These are phyloP conservation scores for Seira ritae DNA, from an alignment of 2,888 invertebrate genomes.

Conservation along the genomic window DNA sequence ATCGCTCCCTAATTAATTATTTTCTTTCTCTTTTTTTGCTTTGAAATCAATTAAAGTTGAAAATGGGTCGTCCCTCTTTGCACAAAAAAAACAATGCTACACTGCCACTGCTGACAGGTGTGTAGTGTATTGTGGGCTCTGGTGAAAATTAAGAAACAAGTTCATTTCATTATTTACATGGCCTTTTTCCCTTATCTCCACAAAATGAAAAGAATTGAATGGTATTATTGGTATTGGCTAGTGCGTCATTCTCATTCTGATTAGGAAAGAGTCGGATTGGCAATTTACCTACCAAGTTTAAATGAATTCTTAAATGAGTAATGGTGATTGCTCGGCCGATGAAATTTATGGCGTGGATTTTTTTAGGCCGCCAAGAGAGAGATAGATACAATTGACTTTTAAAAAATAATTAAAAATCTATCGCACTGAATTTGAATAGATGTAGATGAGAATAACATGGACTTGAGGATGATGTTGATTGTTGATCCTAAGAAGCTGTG, in stretches of 20 bases:
- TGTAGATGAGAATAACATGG: background rate
- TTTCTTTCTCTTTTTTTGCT: conserved; percentile 25
- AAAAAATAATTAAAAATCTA: conserved; percentile 22
- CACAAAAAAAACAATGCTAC: background rate
- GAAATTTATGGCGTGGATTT: background rate
- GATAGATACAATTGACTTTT: background rate
- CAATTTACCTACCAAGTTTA: conserved; percentile 19
- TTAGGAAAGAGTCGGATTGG: background rate
- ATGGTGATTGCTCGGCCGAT: conserved; percentile 1
- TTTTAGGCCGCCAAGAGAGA: conserved; percentile 8
- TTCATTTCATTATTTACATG: background rate
- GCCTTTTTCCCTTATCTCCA: background rate
- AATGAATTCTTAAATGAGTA: background rate
- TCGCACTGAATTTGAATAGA: background rate
- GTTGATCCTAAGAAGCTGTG: background rate
- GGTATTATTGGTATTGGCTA: background rate
- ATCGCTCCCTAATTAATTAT: conserved; percentile 56
- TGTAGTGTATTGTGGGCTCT: too few relatives aligned
- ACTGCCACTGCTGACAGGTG: background rate
- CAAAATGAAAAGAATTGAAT: background rate
- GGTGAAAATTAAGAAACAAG: background rate
- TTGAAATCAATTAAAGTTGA: conserved; percentile 47
- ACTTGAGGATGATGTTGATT: too few relatives aligned
- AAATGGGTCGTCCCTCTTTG: conserved; percentile 24
- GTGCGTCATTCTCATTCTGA: conserved; percentile 2